These are phyloP conservation scores for Patella caerulea DNA, from an alignment of 2,888 invertebrate species.

Conservation along the genomic window DNA sequence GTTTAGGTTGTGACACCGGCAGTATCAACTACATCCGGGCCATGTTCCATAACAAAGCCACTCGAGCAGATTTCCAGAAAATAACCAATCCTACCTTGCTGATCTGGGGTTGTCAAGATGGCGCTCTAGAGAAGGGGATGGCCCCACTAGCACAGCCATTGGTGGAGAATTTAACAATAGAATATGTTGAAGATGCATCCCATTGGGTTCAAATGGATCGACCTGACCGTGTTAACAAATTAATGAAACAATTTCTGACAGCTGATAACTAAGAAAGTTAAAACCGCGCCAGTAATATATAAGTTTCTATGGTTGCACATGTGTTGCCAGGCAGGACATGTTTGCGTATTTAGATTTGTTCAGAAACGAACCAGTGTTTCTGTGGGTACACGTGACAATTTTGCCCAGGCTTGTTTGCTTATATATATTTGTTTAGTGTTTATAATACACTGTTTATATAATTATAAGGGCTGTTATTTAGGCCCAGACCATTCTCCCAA, in stretches of 20 bases:
- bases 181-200: conserved; percentile 78
- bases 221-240: conserved; percentile 78
- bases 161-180: conserved; percentile 74
- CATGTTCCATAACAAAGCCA: conserved; percentile 27
- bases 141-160: conserved; percentile 34
- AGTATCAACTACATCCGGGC: conserved; percentile 84
- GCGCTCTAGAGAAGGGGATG: conserved; percentile 45
- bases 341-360: no score
- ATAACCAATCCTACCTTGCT: conserved; percentile 46
- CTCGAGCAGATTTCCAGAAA: neutral
- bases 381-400: no score
- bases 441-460: no score
- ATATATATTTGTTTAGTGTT: no score
- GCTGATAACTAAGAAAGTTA: no score
- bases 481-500: no score
- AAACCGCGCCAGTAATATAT: no score
- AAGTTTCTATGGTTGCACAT: no score
- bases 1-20: conserved; percentile 80
- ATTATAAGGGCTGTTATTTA: no score
- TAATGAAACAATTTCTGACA: conserved; percentile 76
- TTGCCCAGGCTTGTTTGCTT: no score
- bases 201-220: conserved; percentile 86
- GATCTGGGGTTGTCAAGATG: conserved; percentile 56
- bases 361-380: no score
- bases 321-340: no score